A percentile compares a stretch with the other conserved stretches of the same genome.
These are phyloP conservation scores for Axea sp. DNA, from an alignment of 2,888 invertebrate species.

Conservation along the genomic window DNA sequence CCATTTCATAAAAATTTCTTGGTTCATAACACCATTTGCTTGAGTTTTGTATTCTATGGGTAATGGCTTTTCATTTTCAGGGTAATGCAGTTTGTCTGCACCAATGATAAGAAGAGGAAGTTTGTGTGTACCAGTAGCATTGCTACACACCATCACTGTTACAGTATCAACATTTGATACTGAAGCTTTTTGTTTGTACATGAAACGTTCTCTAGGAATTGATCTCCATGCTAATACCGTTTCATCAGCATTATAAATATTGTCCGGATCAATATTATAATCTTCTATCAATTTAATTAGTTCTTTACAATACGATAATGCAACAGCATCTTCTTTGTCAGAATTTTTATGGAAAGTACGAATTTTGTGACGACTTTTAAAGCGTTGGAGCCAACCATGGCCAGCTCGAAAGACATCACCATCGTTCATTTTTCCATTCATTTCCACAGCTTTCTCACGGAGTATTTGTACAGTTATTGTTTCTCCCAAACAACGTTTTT, in stretches of 20 bases:
- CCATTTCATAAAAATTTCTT: constrained; percentile 53
- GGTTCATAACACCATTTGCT: constrained; percentile 29
- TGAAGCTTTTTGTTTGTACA: constrained; percentile 27
- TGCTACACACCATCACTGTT: constrained; percentile 67
- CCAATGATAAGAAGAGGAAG: constrained; percentile 67
- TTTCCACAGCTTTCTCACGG: constrained; percentile 47
- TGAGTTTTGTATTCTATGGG: constrained; percentile 36
- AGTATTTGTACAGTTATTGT: constrained; percentile 60
- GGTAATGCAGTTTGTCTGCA: constrained; percentile 20
- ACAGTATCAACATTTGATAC: constrained; percentile 42
- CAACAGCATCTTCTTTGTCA: constrained; percentile 5
- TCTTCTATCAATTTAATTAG: constrained; percentile 31
- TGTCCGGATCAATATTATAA: constrained; percentile 33
- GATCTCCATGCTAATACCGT: constrained; percentile 43
- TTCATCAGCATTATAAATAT: constrained; percentile 58
- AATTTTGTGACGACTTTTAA: constrained; percentile 49
- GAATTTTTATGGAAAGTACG: constrained; percentile 33
- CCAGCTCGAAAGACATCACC: constrained; percentile 64
- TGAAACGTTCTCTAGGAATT: constrained; percentile 32
- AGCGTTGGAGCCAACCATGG: constrained; percentile 61
- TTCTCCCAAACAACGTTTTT: constrained; percentile 63
- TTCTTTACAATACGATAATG: constrained; percentile 25
- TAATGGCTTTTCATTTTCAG: not conserved
- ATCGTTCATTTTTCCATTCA: constrained; percentile 46
- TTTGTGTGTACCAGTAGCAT: constrained; percentile 70